A percentile compares a stretch with the other conserved stretches of the same genome.
Evolutionary conservation across 1,140 invertebrate genomes (phyloP).

Genomic region (Orussus abietinus): DNA sequence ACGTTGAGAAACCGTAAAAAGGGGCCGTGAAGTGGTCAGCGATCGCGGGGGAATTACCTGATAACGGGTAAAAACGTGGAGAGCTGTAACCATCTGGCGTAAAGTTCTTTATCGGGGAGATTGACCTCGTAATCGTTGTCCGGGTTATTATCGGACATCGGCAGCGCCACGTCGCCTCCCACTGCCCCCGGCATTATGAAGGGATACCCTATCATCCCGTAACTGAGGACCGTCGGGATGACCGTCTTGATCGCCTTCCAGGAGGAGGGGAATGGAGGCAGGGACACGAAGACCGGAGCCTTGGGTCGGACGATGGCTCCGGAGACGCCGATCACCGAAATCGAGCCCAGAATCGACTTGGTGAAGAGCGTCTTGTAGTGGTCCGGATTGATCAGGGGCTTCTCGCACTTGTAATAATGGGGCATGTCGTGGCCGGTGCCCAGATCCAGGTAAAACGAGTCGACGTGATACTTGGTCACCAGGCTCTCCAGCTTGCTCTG

Average conservation of each 20-base stretch:
- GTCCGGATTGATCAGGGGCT: conserved; percentile 72
- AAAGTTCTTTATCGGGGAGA: conserved; percentile 81
- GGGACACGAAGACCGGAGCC: conserved; percentile 79
- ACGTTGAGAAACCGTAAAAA: too few species aligned
- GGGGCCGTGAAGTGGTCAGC: too few species aligned
- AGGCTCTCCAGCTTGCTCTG: conserved; percentile 68
- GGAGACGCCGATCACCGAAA: conserved; percentile 77
- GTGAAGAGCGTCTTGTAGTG: conserved; percentile 74
- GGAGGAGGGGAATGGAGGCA: conserved; percentile 80
- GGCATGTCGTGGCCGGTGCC: conserved; percentile 86
- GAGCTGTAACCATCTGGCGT: conserved; percentile 90
- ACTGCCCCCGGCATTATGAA: conserved; percentile 91
- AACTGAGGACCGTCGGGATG: conserved; percentile 81
- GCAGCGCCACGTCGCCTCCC: conserved; percentile 74
- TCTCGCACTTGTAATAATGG: conserved; percentile 74
- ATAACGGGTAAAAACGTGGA: conserved; percentile 90
- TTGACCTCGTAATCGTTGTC: conserved; percentile 57
- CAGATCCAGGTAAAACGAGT: conserved; percentile 86
- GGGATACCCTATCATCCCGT: conserved; percentile 85
- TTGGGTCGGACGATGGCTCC: conserved; percentile 76
- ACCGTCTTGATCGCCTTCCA: conserved; percentile 84
- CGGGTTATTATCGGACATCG: conserved; percentile 54
- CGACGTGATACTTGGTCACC: conserved; percentile 71
- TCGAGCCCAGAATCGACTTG: conserved; percentile 59
- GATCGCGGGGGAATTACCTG: too few species aligned